Base-by-base conservation (phyloP, 2,797 vertebrate genomes). In the Poeciliopsis turneri region DNA sequence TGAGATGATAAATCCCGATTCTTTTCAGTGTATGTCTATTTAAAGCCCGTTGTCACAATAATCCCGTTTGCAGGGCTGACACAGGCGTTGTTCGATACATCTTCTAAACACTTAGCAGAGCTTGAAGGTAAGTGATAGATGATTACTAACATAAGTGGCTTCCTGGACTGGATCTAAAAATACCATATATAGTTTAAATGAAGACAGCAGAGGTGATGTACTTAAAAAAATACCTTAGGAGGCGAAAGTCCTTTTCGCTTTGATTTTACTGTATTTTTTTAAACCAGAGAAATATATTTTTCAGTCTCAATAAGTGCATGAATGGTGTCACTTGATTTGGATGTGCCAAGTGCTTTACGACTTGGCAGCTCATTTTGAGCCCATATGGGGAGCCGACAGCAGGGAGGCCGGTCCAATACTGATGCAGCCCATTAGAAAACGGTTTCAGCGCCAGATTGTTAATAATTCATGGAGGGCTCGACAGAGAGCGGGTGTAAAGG, bases 381-480 rank as follows among this genome's bases (percentile, higher is more conserved):
- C 41, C 86, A 74, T 74, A 47, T 77, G 79, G 72, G 69, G 76
- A 70, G 84, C 79, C 68, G 72, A 77, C 57, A 81, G 85, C 59
- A 66, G 79, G 53, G 59, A 78, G 73, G 75, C 41, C 25, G 2
- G 72, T 76, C 13, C 81, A 45, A 73, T 83, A 86, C 85, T 85
- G 88, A 90, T 86, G 79, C 80, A 72, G 76, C 61, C 83, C 81
- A 64, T 74, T 74, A 88, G 80, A 68, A 79, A 77, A 85, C 70
- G 77, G 82, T 85, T 89, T 90, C 85, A 91, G 80, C 77, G 76
- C 74, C 36, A 82, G 86, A 88, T 89, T 88, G 88, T 93, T 88
- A 93, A 94, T 94, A 90, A 95, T 95, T 94, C 81, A 94, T 90
- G 82, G 89, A 92, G 92, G 89, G 72, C 88, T 84, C 39, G 72